phyloP scores from a whole-genome alignment of 1,140 invertebrate genomes.

The Bombus soroeensis region DNA sequence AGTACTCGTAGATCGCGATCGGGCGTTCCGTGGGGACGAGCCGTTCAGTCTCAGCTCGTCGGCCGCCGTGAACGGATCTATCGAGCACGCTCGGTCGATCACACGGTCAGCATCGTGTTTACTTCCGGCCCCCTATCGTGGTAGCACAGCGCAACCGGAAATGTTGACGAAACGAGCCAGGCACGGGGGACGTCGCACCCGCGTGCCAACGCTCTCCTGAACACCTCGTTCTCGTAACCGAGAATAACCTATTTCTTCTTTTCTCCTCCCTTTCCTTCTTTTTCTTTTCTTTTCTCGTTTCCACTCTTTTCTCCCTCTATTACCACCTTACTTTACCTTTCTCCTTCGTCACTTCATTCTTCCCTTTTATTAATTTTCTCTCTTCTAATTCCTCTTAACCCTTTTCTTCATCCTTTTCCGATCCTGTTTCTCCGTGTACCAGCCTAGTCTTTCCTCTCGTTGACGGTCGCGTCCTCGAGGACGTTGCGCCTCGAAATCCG shows the following conservation, averaged over 20 bases:
- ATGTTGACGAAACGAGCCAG: conserved; percentile 54
- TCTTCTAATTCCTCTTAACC: not conserved
- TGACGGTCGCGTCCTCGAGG: conserved; percentile 10
- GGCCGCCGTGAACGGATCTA: conserved; percentile 63
- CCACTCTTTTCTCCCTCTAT: too few relatives aligned
- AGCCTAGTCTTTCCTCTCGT: not conserved
- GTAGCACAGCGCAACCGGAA: conserved; percentile 19
- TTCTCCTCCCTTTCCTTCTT: not conserved
- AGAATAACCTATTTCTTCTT: not conserved
- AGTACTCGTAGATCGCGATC: conserved; percentile 56
- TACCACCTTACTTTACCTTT: too few relatives aligned
- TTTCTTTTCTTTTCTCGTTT: not conserved
- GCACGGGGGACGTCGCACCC: conserved; percentile 58
- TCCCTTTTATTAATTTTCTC: too few relatives aligned
- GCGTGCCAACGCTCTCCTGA: conserved; percentile 63
- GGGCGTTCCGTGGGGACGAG: conserved; percentile 41
- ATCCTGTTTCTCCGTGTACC: not conserved
- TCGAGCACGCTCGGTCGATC: conserved; percentile 61
- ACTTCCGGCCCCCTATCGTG: conserved; percentile 40
- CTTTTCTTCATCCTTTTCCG: not conserved
- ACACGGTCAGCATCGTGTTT: conserved; percentile 52
- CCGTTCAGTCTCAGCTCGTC: conserved; percentile 66
- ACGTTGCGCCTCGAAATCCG: conserved; percentile 3
- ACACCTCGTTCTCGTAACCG: conserved; percentile 25
- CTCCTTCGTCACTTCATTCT: too few relatives aligned